Evolutionary conservation across 1,140 invertebrate genomes (phyloP), one percentile per base, ranked within the genome.

Genomic region (Procambarus virginalis): DNA sequence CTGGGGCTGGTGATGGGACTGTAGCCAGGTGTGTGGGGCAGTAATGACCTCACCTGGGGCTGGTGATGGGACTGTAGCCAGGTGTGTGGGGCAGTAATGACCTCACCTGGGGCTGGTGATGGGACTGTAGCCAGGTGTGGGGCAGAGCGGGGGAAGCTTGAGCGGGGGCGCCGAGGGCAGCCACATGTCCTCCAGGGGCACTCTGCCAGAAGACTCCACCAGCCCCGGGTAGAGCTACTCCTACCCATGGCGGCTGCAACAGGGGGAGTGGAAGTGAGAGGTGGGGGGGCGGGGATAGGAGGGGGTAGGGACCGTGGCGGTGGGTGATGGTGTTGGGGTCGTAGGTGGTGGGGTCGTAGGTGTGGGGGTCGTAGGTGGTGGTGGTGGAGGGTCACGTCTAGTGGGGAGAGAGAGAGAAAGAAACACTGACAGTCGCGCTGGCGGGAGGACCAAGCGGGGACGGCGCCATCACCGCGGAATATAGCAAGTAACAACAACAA

Each of bases 171-270:
- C 89, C 20, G 93, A 93, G 55, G 89, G 89, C 84, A 97, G 94
- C 96, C 96, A 96, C 97, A 98, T 98, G 78, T 98, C 96, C 94
- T 98, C 97, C 84, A 99, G 94, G 17, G 98, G 96, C 81, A 98
- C 95, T 92, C 97, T 96, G 60, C 98, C 98, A 88, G 96, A 95
- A 12, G 97, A 98, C 94, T 99, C 98, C 79, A 99, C 96, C 83
- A 99, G 94, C 17, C 98, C 98, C 34, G 98, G 98, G 98, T 98
- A 91, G 98, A 99, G 93, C 97, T 97, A 94, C 98, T 98, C 92
- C 98, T 96, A 92, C 97, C 97, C 96, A 99, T 97, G 49, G 89
- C 92, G 49, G 91, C 88, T 91, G 91, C 60, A 91, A 86, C 79
- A 87, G 82, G 85, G 91, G 87, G 78, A 73, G 80, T 45, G 80